Base-by-base conservation (phyloP, 2,113 vertebrate genomes). In the Chlamydotis undulata region DNA sequence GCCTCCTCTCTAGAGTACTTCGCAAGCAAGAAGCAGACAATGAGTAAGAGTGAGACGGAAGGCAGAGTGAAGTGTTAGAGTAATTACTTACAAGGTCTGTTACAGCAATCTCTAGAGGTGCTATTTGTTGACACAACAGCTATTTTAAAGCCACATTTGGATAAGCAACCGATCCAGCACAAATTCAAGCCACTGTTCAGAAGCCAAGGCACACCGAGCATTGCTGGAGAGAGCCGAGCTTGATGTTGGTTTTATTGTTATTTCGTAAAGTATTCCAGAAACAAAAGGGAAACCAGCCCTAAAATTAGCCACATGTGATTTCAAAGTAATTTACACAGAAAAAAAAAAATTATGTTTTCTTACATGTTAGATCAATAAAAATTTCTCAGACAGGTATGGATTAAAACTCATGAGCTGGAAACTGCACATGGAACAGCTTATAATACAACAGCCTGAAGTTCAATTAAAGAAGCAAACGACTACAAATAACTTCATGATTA, bases 211-310 rank as follows among this genome's bases (percentile, higher is more conserved):
- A n/a, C 28, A 9, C 2, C 1, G 29, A 81, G 33, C 29, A 10
- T 39, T 25, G 11, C 0, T 31, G 17, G 29, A 65, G 12, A 61
- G 22, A 63, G 23, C 0, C 41, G 17, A 79, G 25, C 37, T 59
- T 52, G 55, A 47, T 10, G 5, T 33, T 76, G 33, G 37, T 64
- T 65, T 79, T 63, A 16, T 28, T 60, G 23, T 50, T 45, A 41
- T 37, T 84, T 69, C 55, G 60, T 70, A 21, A 49, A 75, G 41
- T 64, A 15, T 24, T 65, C 16, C 53, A 70, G 50, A 47, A 64
- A 25, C 10, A 56, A 63, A 69, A 68, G 1, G 15, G 24, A 84
- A 80, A 41, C 7, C 3, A 49, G 8, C 19, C 17, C 14, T 9
- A 8, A 12, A 37, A 74, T 39, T 18, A 81, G 49, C 67, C 37